Base-by-base conservation (phyloP, 2,888 invertebrate genomes). In the Villa cingulata region DNA sequence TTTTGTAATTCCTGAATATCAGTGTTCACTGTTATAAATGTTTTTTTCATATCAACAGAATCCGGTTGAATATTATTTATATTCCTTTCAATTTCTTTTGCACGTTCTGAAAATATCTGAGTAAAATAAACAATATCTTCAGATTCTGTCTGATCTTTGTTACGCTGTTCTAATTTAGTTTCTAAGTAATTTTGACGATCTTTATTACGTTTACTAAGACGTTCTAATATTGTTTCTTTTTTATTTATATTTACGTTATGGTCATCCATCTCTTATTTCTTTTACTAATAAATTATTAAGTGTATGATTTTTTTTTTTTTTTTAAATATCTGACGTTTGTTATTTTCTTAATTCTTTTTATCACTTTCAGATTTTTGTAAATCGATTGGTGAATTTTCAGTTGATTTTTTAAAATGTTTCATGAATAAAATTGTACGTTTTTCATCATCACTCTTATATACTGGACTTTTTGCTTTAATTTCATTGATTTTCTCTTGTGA, bases 1-100 rank as follows among this genome's bases (percentile, higher is more conserved):
- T 83, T 83, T 61, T 87, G 86, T 50, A 89, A 65, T 52, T 80
- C 77, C 57, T 82, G 78, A 20, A 88, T 76, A 59, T 86, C 81
- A 56, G 78, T 74, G 48, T 79, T 81, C n/a, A 83, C 77, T 42
- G 73, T 74, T 51, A 81, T 79, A 58, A 86, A 85, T 56, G 79
- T 75, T 38, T 75, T 55, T 59, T 47, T 72, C 63, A 48, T 67
- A 63, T 58, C 80, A 4, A 51, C 47, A 27, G 43, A 71, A 51
- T 77, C 60, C 32, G 71, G 68, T 20, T 72, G 71, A 29, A 74
- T 63, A 60, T 72, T 70, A 46, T 72, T 69, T 14, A 86, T 64
- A 50, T 76, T 66, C 42, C 76, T 74, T 63, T 81, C 80, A 49
- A 87, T 76, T 48, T 76, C 76, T 54, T 74, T 74, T 17, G 77